Base-by-base conservation (phyloP, 92 coral and sea anemone genomes). In the Plumapathes pennacea region DNA sequence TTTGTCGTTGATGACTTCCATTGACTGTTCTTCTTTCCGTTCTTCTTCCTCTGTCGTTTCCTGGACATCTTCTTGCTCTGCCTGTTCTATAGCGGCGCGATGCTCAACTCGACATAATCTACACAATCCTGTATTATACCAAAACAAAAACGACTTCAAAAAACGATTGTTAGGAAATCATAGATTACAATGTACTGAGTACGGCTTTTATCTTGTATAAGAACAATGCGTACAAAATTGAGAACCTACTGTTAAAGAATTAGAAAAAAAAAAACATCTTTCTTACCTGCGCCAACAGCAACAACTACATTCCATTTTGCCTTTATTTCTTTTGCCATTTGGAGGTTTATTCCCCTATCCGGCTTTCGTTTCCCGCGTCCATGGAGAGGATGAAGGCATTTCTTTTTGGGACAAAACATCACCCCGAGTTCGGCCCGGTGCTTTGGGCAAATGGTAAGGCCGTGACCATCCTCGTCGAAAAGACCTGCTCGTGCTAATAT, bases 211-310 rank as follows among this genome's bases (percentile, higher is more conserved):
- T n/a, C n/a, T n/a, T n/a, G n/a, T n/a, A n/a, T n/a, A n/a, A n/a
- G n/a, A n/a, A n/a, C n/a, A n/a, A n/a, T n/a, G n/a, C n/a, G n/a
- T n/a, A n/a, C n/a, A n/a, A n/a, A n/a, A n/a, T n/a, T n/a, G n/a
- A n/a, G n/a, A n/a, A n/a, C n/a, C n/a, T n/a, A n/a, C n/a, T n/a
- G n/a, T n/a, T n/a, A n/a, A n/a, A n/a, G n/a, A n/a, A n/a, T n/a
- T n/a, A n/a, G n/a, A n/a, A n/a, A n/a, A n/a, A n/a, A n/a, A n/a
- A n/a, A n/a, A n/a, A n/a, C n/a, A 27, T 52, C 38, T 31, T 26
- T 38, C 38, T 52, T 29, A 31, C 67, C 51, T 60, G 67, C 22
- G 37, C 55, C 67, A 21, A 60, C 67, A 10, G 67, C 34, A 41
- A 60, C 67, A 0, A 60, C 22, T 10, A 28, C 51, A 25, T 42